Evolutionary conservation across 53 echinoderm and acorn worm species (phyloP), one percentile per base, ranked within the genome.

Genomic region (Patiria pectinifera): DNA sequence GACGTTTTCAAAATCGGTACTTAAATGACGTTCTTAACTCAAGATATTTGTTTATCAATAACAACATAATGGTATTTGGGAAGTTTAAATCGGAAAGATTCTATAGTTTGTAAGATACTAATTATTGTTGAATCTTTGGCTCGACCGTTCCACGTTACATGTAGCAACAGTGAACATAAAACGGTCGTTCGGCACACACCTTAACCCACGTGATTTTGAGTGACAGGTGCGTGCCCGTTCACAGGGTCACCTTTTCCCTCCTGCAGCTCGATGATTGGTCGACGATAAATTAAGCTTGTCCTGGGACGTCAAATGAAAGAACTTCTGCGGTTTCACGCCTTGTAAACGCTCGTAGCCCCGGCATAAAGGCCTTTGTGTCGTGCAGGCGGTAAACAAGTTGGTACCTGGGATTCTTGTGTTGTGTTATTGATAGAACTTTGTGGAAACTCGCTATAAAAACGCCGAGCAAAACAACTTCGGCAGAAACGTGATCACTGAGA

Each of bases 211-310:
- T 74, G 74, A 74, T 74, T 24, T 23, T 74, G 74, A 66, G 9
- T 74, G 74, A 74, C 74, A 74, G 4, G n/a, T 74, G 74, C 24
- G 22, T 24, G 74, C 22, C 13, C 24, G 24, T 24, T 23, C n/a
- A 9, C 24, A 10, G 4, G 81, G 80, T 81, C 81, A 69, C 90
- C 70, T 1, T 22, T 80, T 63, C 81, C 1, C 2, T 48, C 18
- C n/a, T 6, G 69, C 45, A 47, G 69, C 66, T 47, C 70, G 26
- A 43, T 90, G 90, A 90, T 90, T 90, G 90, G 90, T 58, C 80
- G 14, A 25, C 45, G 43, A 69, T 48, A 46, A 70, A 61, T 46
- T 24, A 62, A 79, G 23, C 11, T 15, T 72, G 19, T 48, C 60
- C 78, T 46, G 43, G 43, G 14, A 43, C 79, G 43, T 80, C 66